Evolutionary conservation across 2,797 vertebrate genomes (phyloP), one percentile per base, ranked within the genome.

Genomic region (Pseudochirops cupreus): DNA sequence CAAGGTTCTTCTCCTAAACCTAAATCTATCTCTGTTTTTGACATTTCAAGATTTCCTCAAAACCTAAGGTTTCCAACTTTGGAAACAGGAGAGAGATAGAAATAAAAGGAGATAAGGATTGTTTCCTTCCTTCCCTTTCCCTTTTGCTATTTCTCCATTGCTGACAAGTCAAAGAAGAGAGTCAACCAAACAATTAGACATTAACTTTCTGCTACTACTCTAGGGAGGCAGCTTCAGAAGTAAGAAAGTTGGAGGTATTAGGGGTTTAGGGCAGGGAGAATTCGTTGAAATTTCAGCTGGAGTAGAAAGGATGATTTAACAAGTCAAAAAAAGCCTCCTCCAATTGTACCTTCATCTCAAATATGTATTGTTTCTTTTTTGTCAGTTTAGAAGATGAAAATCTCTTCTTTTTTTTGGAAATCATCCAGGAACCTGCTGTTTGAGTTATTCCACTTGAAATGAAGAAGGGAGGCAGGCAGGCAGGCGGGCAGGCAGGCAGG

Each of bases 321-420:
- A 96, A 39, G 55, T 93, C 33, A 62, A 96, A 28, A 90, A 0
- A n/a, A 55, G 55, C 10, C 3, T n/a, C 0, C 5, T 94, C 4
- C 56, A 55, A 91, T 96, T 12, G 46, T 21, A 62, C 31, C 55
- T 57, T 31, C 24, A 96, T 52, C 92, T 97, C 50, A n/a, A 93
- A 95, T 89, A 29, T 39, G 24, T 46, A 92, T 7, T 31, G 0
- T 87, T 82, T 82, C 74, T 87, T 87, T 90, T 95, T 50, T 14
- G 90, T 89, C 54, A 94, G 28, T 21, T 5, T 3, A 12, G 14
- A 54, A 93, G 90, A 55, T 53, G 21, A 91, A 91, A 91, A 91
- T 53, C 31, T 91, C 90, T 91, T 53, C 31, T 91, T 52, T 91
- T 54, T 53, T 54, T 91, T 91, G 90, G 74, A 91, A 53, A 91